These are phyloP conservation scores for Pseudachorutes palmiensis DNA, from an alignment of 1,140 invertebrate genomes.

Conservation along the genomic window DNA sequence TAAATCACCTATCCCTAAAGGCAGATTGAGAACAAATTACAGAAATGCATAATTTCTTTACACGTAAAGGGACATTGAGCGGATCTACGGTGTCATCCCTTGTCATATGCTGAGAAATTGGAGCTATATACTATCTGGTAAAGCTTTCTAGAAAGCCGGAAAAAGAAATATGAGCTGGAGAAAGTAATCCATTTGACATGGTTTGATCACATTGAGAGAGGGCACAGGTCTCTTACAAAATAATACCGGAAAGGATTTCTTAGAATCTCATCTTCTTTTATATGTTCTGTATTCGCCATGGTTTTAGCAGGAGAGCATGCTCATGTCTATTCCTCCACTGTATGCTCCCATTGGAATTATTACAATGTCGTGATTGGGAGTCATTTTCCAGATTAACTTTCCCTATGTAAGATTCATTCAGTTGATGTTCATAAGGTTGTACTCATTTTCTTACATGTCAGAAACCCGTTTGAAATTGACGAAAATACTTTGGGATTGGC, in stretches of 20 bases:
- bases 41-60: not conserved
- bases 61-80: not conserved
- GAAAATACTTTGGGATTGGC: not conserved
- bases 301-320: too few relatives aligned
- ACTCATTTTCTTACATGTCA: conserved; percentile 8
- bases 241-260: not conserved
- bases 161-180: not conserved
- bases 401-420: conserved; percentile 9
- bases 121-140: too few relatives aligned
- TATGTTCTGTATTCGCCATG: too few relatives aligned
- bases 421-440: not conserved
- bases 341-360: conserved; percentile 16
- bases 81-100: not conserved
- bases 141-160: too few relatives aligned
- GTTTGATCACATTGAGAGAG: conserved; percentile 12
- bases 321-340: too few relatives aligned
- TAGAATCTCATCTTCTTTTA: not conserved
- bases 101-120: too few relatives aligned
- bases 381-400: conserved; percentile 36
- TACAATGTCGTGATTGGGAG: conserved; percentile 33
- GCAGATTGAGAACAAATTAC: not conserved
- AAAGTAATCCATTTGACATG: conserved; percentile 15
- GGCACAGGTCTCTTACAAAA: too few relatives aligned
- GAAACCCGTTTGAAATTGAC: not conserved
- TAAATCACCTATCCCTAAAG: conserved; percentile 4